Evolutionary conservation across 1,140 invertebrate genomes (phyloP).

Genomic region (Liolophura sinensis): DNA sequence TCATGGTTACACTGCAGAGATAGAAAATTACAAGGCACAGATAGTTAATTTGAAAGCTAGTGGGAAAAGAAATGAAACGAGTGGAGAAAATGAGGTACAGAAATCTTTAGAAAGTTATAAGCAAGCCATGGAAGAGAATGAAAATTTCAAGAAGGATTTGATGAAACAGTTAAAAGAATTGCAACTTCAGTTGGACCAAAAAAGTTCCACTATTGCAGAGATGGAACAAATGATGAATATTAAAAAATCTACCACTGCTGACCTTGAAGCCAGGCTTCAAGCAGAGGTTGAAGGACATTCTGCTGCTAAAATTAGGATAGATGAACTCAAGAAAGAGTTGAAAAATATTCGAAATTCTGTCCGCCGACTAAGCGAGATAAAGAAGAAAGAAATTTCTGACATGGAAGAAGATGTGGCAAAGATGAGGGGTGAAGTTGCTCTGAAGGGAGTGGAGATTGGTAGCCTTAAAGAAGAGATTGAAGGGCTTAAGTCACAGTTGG

Average conservation of each 20-base stretch:
- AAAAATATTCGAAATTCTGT: slow-evolving; percentile 7
- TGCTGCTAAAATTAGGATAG: slow-evolving; percentile 10
- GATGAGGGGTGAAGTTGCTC: too few relatives aligned
- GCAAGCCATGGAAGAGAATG: slow-evolving; percentile 4
- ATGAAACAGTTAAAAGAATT: slow-evolving; percentile 25
- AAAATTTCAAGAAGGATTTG: slow-evolving; percentile 24
- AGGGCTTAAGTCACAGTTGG: too few relatives aligned
- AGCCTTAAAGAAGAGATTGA: too few relatives aligned
- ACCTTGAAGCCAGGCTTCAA: slow-evolving; percentile 18
- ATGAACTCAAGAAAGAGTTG: slow-evolving; percentile 13
- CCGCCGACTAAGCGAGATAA: slow-evolving; percentile 10
- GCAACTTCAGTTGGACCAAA: slow-evolving; percentile 26
- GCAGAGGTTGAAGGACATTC: slow-evolving; percentile 4
- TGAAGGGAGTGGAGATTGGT: too few relatives aligned
- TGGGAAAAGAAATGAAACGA: not conserved
- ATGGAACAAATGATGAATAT: slow-evolving; percentile 23
- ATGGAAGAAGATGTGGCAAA: not conserved
- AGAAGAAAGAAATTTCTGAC: slow-evolving; percentile 6
- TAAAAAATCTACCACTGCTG: slow-evolving; percentile 11
- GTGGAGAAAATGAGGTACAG: slow-evolving; percentile 7
- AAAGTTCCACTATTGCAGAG: slow-evolving; percentile 19
- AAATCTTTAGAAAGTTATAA: not conserved
- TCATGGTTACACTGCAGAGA: slow-evolving; percentile 47
- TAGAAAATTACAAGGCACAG: slow-evolving; percentile 35
- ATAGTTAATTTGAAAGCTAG: slow-evolving; percentile 15